Conservation (phyloP, 1,140 invertebrate species). For the Phenacoccus solenopsis region DNA sequence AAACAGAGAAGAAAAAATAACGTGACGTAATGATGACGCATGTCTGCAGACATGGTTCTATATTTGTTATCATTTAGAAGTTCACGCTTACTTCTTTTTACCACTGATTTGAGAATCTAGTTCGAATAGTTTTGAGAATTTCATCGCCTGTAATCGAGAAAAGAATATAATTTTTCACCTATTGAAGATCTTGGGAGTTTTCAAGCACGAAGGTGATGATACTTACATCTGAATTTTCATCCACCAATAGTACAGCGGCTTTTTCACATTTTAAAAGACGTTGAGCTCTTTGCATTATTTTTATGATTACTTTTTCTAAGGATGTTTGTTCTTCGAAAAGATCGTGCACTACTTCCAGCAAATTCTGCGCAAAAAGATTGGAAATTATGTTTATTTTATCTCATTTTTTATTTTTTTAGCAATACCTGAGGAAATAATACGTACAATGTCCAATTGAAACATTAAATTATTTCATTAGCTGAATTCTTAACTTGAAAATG, state of each 20-base stretch:
- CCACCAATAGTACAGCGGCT: constrained; percentile 37
- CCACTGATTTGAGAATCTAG: constrained; percentile 27
- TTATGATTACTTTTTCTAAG: constrained; percentile 37
- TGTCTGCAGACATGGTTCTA: too few species aligned
- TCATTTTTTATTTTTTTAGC: too few species aligned
- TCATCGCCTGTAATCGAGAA: constrained; percentile 26
- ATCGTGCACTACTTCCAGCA: constrained; percentile 40
- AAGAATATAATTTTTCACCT: too few species aligned
- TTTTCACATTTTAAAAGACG: constrained; percentile 37
- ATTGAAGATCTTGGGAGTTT: too few species aligned
- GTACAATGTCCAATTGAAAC: too few species aligned
- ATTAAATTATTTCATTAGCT: too few species aligned
- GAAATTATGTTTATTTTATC: too few species aligned
- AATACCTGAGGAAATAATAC: too few species aligned
- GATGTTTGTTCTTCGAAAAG: constrained; percentile 41
- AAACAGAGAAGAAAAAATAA: too few species aligned
- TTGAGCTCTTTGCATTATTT: constrained; percentile 40
- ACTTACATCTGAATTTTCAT: constrained; percentile 32
- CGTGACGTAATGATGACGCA: background rate
- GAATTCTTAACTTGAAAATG: too few species aligned
- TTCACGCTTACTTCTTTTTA: constrained; percentile 6
- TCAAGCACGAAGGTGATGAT: too few species aligned
- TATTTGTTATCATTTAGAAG: background rate
- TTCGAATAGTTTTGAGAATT: constrained; percentile 35
- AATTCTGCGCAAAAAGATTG: too few species aligned